Percentiles rank a stretch among this genome's conserved stretches.
phyloP scores from a whole-genome alignment of 2,797 vertebrate species.

The Rhinella marina region DNA sequence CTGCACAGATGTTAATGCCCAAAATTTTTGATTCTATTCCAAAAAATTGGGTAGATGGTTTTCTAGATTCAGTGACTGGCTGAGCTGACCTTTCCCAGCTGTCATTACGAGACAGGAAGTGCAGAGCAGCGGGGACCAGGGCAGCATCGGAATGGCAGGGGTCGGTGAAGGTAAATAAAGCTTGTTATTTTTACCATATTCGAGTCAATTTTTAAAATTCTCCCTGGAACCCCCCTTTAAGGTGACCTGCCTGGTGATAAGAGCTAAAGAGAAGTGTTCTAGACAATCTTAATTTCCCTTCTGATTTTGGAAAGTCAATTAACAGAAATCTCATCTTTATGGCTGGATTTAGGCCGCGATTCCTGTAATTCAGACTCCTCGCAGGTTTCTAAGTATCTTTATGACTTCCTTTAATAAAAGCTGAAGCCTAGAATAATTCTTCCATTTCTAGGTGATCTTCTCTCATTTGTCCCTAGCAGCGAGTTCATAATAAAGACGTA shows the following conservation, averaged over 20 bases:
- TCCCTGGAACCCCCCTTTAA: not conserved
- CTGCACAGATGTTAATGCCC: no score
- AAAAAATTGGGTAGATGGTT: no score
- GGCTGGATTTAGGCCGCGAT: not conserved
- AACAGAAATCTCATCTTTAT: not conserved
- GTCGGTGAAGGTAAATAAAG: no score
- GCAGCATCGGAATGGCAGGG: no score
- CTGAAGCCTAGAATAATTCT: not conserved
- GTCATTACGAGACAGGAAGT: no score
- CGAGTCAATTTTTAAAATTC: no score
- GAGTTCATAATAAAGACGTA: not conserved
- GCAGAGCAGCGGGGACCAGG: no score
- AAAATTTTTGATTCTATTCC: no score
- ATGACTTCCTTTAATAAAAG: not conserved
- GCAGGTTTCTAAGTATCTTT: not conserved
- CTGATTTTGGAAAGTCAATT: not conserved
- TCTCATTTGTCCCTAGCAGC: not conserved
- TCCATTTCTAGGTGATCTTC: not conserved
- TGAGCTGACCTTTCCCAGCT: no score
- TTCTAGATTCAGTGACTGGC: no score
- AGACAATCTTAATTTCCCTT: not conserved
- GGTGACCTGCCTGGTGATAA: not conserved
- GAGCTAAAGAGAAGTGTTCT: not conserved
- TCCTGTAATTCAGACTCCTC: not conserved
- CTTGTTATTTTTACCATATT: no score